Conservation (phyloP, 2,888 invertebrate genomes). For the Himalopsyche japonica region DNA sequence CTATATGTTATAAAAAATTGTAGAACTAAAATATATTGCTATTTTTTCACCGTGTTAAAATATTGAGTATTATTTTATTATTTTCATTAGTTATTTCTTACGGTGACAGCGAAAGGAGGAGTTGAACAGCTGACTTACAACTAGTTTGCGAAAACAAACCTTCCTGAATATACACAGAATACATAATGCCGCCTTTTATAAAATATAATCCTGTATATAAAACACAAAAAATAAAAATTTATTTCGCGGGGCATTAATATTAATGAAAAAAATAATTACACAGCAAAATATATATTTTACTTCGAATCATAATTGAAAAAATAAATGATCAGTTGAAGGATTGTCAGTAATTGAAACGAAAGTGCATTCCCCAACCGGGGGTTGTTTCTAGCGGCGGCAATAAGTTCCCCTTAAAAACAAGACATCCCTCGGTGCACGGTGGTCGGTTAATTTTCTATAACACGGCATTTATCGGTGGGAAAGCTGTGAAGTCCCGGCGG, state of each 20-base stretch:
- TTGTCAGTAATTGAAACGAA: background rate
- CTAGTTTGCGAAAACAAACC: background rate
- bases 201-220: too few relatives aligned
- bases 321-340: background rate
- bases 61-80: too few relatives aligned
- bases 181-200: too few relatives aligned
- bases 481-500: background rate
- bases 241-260: background rate
- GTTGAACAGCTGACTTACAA: background rate
- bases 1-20: too few relatives aligned
- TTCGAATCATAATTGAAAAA: too few relatives aligned
- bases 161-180: too few relatives aligned
- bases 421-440: background rate
- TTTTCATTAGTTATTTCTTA: too few relatives aligned
- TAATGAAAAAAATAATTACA: background rate
- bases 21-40: too few relatives aligned
- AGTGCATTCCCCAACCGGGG: background rate
- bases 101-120: too few relatives aligned
- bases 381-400: background rate
- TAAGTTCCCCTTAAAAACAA: background rate
- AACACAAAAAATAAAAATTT: too few relatives aligned
- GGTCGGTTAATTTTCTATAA: background rate
- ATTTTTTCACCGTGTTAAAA: too few relatives aligned
- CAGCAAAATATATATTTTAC: too few relatives aligned
- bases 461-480: background rate